Conservation (phyloP, 2,888 invertebrate genomes). For the Tipula unca region DNA sequence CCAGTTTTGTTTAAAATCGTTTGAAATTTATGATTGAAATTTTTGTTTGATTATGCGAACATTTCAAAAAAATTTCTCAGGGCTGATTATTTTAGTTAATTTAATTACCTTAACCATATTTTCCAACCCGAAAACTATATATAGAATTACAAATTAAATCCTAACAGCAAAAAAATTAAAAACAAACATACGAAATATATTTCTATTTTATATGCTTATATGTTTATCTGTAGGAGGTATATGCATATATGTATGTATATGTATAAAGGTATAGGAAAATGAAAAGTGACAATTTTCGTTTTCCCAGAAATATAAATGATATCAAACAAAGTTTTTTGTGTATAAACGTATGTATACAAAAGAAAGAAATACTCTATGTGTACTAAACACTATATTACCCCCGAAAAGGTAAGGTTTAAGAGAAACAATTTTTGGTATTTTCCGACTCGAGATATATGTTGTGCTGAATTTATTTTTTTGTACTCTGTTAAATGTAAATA, state of each 20-base stretch:
- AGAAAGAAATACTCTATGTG: background rate
- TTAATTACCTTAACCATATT: background rate
- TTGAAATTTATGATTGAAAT: too few species aligned
- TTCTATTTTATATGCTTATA: background rate
- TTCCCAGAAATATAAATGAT: background rate
- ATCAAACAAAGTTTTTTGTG: background rate
- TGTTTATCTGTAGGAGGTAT: background rate
- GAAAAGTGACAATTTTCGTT: background rate
- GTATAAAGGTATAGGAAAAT: background rate
- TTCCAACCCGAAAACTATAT: background rate
- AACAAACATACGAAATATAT: background rate
- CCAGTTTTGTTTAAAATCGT: too few species aligned
- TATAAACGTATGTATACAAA: background rate
- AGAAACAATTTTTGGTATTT: background rate
- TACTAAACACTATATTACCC: background rate
- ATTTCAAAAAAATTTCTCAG: too few species aligned
- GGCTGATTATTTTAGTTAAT: background rate
- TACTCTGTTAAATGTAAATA: background rate
- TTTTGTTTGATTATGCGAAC: too few species aligned
- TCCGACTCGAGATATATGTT: background rate
- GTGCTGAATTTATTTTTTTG: background rate
- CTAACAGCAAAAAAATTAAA: background rate
- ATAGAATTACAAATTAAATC: background rate
- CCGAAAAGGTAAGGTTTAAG: background rate
- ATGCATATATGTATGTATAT: background rate